Base-by-base conservation (phyloP, 2,888 invertebrate genomes). In the Rhingia rostrata region DNA sequence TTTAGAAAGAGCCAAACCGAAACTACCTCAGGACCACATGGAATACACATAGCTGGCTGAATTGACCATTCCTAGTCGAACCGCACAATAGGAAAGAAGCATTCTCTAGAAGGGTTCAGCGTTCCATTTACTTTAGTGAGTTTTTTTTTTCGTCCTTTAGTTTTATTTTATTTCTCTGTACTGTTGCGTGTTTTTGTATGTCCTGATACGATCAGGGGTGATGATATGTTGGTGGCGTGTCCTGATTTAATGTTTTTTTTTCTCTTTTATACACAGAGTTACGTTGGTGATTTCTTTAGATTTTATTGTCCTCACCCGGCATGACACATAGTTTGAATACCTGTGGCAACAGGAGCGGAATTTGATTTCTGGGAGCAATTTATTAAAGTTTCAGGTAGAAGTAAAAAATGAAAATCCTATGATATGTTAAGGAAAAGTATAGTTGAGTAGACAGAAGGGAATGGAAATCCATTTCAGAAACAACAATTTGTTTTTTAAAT, bases 11-110 rank as follows among this genome's bases (percentile, higher is more conserved):
- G 22, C 22, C 22, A 60, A 75, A 35, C 6, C 58, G 64, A 70
- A 77, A 70, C 66, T 58, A 82, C 81, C 75, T 54, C 70, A 66
- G 64, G 60, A 77, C 70, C 70, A 35, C 63, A 82, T 37, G 39
- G 35, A 45, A 39, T 32, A 64, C 58, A 49, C 37, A 58, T 35
- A 64, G 12, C 58, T 51, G 2, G 22, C 37, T 14, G 33, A 77
- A 77, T 61, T 77, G 77, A 77, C 77, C 77, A 77, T 67, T 60
- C 60, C 47, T 75, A 30, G 33, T 33, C 37, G 39, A 60, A 64
- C 60, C 66, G 6, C 32, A 37, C 22, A 14, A 30, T 12, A 61
- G n/a, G n/a, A 37, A 22, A 4, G 12, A 60, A 33, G 45, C 32
- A 6, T 61, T 39, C 33, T 60, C 12, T 47, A 49, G 45, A 74